Percentiles rank a stretch among this genome's conserved stretches.
Evolutionary conservation across 2,888 invertebrate genomes (phyloP).

Genomic region (Lithophane leautieri): DNA sequence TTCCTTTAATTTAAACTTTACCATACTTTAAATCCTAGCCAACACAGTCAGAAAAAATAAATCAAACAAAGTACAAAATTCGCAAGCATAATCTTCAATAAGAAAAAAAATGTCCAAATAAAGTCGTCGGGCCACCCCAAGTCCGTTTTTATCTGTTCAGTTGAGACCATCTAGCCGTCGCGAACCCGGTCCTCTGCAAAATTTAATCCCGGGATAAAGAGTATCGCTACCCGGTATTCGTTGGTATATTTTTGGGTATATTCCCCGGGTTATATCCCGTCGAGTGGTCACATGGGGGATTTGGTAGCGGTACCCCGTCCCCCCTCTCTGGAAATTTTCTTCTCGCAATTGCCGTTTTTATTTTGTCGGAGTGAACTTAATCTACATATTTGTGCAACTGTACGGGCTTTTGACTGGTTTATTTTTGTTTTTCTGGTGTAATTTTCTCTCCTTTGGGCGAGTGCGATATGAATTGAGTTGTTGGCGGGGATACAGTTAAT

Average conservation of each 20-base stretch:
- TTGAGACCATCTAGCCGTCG: conserved; percentile 73
- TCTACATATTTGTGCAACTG: conserved; percentile 74
- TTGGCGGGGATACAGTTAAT: conserved; percentile 12
- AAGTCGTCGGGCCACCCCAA: conserved; percentile 65
- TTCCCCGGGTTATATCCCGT: conserved; percentile 72
- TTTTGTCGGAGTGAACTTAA: conserved; percentile 70
- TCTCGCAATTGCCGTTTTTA: conserved; percentile 72
- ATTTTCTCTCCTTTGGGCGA: conserved; percentile 48
- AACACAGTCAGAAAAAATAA: conserved; percentile 61
- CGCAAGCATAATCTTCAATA: conserved; percentile 65
- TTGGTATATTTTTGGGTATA: conserved; percentile 68
- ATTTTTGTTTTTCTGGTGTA: conserved; percentile 56
- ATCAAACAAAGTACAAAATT: conserved; percentile 63
- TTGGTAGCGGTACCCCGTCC: conserved; percentile 58
- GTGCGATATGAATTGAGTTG: conserved; percentile 39
- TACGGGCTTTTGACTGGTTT: conserved; percentile 52
- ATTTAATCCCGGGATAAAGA: conserved; percentile 86
- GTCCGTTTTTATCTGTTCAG: conserved; percentile 77
- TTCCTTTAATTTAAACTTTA: conserved; percentile 40
- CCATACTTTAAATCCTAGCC: conserved; percentile 50
- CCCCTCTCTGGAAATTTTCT: conserved; percentile 67
- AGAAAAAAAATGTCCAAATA: conserved; percentile 65
- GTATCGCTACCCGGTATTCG: conserved; percentile 75
- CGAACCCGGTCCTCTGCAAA: conserved; percentile 82
- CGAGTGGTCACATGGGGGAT: conserved; percentile 78